phyloP scores from a whole-genome alignment of 2,888 invertebrate genomes.

The Pyrgus malvae region DNA sequence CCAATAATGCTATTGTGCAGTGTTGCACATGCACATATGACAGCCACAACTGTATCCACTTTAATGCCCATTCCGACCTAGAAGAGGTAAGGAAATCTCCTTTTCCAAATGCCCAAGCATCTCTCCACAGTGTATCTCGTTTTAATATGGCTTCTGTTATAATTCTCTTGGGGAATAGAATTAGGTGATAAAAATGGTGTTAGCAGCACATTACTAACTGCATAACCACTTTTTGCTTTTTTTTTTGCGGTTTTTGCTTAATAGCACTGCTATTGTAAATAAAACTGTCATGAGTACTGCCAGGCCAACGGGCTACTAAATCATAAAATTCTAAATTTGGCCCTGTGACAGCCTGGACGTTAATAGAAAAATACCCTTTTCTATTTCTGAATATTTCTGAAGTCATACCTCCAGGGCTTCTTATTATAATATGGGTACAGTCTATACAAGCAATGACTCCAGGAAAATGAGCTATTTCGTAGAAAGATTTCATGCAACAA shows the following conservation, averaged over 20 bases:
- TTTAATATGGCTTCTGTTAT: slow-evolving; percentile 33
- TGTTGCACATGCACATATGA: slow-evolving; percentile 24
- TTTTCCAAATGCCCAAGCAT: slow-evolving; percentile 33
- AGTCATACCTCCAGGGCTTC: no score
- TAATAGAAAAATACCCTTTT: slow-evolving; percentile 36
- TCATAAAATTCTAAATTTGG: slow-evolving; percentile 38
- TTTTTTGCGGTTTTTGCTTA: slow-evolving; percentile 19
- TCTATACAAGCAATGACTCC: no score
- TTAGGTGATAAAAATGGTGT: slow-evolving; percentile 21
- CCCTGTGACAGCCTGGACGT: slow-evolving; percentile 38
- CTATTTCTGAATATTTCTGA: slow-evolving; percentile 36
- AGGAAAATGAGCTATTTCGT: no score
- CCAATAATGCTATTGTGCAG: slow-evolving; percentile 3
- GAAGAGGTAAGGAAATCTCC: slow-evolving; percentile 12
- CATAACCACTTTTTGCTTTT: slow-evolving; percentile 32
- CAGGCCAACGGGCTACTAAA: slow-evolving; percentile 38
- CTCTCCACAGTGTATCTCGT: slow-evolving; percentile 34
- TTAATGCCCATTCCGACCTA: slow-evolving; percentile 20
- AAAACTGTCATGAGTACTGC: slow-evolving; percentile 33
- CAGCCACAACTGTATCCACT: slow-evolving; percentile 13
- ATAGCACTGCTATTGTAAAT: slow-evolving; percentile 31
- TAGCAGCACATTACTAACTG: slow-evolving; percentile 25
- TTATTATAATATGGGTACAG: no score
- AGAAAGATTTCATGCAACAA: no score
- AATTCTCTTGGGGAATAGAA: slow-evolving; percentile 16